Base-by-base conservation (phyloP, 1,140 invertebrate species). In the Eufriesea mexicana region DNA sequence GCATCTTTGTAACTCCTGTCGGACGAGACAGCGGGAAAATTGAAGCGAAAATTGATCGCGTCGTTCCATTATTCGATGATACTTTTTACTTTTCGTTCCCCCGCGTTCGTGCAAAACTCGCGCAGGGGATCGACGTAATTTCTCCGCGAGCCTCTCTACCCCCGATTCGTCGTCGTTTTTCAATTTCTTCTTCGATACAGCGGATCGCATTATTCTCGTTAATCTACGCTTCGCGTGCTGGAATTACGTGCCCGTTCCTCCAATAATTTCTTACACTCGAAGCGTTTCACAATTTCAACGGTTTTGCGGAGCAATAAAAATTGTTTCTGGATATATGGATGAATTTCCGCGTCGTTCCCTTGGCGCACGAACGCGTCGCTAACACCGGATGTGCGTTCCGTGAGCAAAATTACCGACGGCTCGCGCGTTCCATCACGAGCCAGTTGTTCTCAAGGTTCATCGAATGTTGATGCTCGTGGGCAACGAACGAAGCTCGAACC, bases 361-460 rank as follows among this genome's bases (percentile, higher is more conserved):
- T 14, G n/a, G n/a, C 72, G 57, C 49, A 20, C 61, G 42, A 64
- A 9, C n/a, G 47, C 61, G 35, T 20, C 28, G 25, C 71, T n/a
- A 14, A 5, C 42, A 59, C 72, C 79, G 79, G 77, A 84, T 87
- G 64, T 54, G 74, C 77, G 66, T 85, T 87, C 81, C 78, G 70
- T 57, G 78, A 88, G 59, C 42, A 23, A 84, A 88, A 87, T 73
- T 85, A 77, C 18, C 42, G 54, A 76, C 82, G 66, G 55, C 51
- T 71, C 49, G 51, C 23, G 74, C 86, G 72, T 88, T 82, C 74
- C 83, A 62, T 88, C 78, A 75, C 68, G 70, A 82, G n/a, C 70
- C 55, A 64, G 49, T 71, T 73, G 64, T 57, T 51, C 68, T 51
- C 75, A 78, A 83, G 80, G 74, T 45, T 62, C 66, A n/a, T 55